Percentiles rank a stretch among this genome's conserved stretches.
Evolutionary conservation across 2,797 vertebrate genomes (phyloP).

Genomic region (Acipenser transmontanus): DNA sequence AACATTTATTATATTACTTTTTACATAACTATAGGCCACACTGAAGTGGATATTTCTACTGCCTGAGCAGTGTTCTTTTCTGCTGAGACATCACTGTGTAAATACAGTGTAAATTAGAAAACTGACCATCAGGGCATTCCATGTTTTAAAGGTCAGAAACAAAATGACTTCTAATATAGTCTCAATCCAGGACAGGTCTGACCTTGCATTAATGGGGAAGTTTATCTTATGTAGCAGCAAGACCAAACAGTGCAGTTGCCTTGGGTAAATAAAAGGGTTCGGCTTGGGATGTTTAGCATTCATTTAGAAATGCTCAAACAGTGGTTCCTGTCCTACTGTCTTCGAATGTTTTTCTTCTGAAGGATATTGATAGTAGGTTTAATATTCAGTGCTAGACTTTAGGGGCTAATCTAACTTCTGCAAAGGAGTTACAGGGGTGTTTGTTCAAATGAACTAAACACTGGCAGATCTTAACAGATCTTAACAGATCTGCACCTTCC

Average conservation of each 20-base stretch:
- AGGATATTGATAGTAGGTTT: no score
- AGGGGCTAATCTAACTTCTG: no score
- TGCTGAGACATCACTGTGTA: neutral
- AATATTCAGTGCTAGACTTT: no score
- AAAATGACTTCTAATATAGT: slow-evolving; percentile 37
- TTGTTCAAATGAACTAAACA: no score
- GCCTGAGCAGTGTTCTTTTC: neutral
- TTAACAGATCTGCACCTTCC: no score
- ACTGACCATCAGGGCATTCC: neutral
- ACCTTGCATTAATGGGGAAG: slow-evolving; percentile 9
- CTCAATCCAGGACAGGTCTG: slow-evolving; percentile 7
- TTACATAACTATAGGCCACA: neutral
- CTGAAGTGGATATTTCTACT: neutral
- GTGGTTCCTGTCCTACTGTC: no score
- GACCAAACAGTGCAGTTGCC: neutral
- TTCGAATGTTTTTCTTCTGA: no score
- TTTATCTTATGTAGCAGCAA: slow-evolving; percentile 6
- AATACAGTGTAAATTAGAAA: slow-evolving; percentile 9
- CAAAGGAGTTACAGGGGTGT: no score
- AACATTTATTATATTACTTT: slow-evolving; percentile 4
- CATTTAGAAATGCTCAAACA: no score
- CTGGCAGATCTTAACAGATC: no score
- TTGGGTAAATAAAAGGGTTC: slow-evolving; percentile 9
- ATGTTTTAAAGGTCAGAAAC: slow-evolving; percentile 52
- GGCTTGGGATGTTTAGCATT: neutral